A percentile compares a stretch with the other conserved stretches of the same genome.
Evolutionary conservation across 64 coral and sea anemone genomes (phyloP).

Genomic region (Stichodactyla helianthus): DNA sequence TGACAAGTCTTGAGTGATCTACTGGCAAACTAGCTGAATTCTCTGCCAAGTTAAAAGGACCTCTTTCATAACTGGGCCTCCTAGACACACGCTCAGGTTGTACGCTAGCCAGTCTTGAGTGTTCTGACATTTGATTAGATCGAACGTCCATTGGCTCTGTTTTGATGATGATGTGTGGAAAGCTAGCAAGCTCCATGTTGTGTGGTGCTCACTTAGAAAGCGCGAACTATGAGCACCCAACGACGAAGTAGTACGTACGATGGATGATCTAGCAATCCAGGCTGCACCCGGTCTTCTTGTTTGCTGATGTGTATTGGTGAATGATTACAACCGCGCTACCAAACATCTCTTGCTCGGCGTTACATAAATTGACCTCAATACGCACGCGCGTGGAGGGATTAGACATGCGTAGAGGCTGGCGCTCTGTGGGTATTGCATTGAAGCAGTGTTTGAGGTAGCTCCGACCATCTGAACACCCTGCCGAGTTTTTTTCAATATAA

Average conservation of each 20-base stretch:
- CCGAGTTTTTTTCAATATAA: conserved; percentile 27
- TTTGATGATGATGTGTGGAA: background rate
- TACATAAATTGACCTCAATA: background rate
- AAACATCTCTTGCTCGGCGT: background rate
- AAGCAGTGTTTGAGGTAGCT: conserved; percentile 15
- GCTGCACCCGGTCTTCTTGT: background rate
- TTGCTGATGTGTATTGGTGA: background rate
- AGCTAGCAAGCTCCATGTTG: conserved; percentile 5
- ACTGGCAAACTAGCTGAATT: background rate
- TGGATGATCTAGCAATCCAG: background rate
- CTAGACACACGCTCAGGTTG: background rate
- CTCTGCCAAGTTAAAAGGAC: background rate
- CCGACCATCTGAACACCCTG: conserved; percentile 25
- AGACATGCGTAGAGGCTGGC: background rate
- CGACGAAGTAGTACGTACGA: background rate
- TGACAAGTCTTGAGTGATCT: background rate
- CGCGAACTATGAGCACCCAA: background rate
- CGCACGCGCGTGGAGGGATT: background rate
- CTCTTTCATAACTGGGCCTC: background rate
- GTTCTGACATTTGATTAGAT: background rate
- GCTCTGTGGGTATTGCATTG: conserved; percentile 23
- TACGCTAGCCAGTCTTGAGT: background rate
- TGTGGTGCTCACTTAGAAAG: background rate
- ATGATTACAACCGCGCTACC: background rate
- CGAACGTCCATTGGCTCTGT: conserved; percentile 11